A percentile compares a stretch with the other conserved stretches of the same genome.
Evolutionary conservation across 1,140 invertebrate genomes (phyloP).

Genomic region (Plectrocnemia conspersa): DNA sequence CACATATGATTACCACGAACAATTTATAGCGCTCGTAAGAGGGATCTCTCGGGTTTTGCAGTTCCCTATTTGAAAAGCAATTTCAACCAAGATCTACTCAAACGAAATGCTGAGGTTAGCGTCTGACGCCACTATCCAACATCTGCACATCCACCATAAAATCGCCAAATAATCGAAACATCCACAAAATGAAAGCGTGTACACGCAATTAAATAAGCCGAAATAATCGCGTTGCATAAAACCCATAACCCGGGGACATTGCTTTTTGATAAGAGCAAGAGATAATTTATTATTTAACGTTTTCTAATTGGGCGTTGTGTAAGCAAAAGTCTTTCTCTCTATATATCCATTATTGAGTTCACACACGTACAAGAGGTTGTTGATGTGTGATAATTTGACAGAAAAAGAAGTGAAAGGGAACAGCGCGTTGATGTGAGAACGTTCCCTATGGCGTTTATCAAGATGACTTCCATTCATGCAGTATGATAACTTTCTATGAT

Average conservation of each 20-base stretch:
- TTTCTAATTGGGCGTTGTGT: background rate
- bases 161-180: too few species aligned
- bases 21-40: background rate
- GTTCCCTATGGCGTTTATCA: too few species aligned
- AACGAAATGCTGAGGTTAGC: too few species aligned
- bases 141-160: too few species aligned
- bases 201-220: background rate
- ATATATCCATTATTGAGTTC: background rate
- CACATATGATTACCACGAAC: constrained; percentile 2
- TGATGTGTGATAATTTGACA: constrained; percentile 5
- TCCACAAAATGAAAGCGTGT: too few species aligned
- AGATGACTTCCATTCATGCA: too few species aligned
- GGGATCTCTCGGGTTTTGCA: background rate
- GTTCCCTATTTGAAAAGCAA: too few species aligned
- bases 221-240: constrained; percentile 5
- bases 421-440: too few species aligned
- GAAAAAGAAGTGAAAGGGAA: background rate
- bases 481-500: too few species aligned
- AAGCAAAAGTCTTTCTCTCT: too few species aligned
- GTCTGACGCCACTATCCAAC: too few species aligned
- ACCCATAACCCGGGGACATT: background rate
- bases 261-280: background rate
- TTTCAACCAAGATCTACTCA: too few species aligned
- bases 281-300: constrained; percentile 6
- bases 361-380: background rate